Percentiles rank a stretch among this genome's conserved stretches.
Conservation (phyloP, 2,113 vertebrate species). For the Microcebus jonahi region DNA sequence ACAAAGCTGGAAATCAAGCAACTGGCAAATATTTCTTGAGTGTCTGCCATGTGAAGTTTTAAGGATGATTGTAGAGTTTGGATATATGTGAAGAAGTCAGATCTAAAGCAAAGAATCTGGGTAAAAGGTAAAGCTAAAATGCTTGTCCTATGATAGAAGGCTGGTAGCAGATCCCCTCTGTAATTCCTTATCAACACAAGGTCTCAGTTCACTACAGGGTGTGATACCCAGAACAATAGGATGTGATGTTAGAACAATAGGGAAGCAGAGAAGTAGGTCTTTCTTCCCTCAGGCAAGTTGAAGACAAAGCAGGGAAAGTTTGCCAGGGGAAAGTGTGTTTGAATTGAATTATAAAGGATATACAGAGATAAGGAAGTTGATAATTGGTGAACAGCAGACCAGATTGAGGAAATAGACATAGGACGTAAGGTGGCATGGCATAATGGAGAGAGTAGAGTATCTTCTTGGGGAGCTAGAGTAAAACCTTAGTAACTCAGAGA, state of each 20-base stretch:
- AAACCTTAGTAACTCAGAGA: not conserved
- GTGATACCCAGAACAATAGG: too few species aligned
- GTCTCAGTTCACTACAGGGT: not conserved
- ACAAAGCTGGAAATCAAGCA: not conserved
- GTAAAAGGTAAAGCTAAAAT: not conserved
- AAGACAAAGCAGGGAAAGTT: not conserved
- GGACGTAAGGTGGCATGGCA: accelerated
- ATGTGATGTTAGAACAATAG: not conserved
- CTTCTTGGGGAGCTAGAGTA: not conserved
- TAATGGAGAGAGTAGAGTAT: not conserved
- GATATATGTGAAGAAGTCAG: not conserved
- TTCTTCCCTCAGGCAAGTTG: not conserved
- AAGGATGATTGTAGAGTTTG: not conserved
- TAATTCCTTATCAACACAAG: not conserved
- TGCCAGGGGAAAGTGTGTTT: not conserved
- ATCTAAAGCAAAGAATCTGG: not conserved
- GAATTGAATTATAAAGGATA: not conserved
- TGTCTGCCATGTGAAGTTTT: not conserved
- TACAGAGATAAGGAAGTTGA: not conserved
- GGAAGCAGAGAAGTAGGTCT: not conserved
- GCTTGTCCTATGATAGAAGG: not conserved
- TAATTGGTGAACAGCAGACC: not conserved
- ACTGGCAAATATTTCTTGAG: not conserved
- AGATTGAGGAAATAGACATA: accelerated
- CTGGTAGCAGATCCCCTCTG: not conserved